Evolutionary conservation across 1,140 invertebrate genomes (phyloP), one percentile per base, ranked within the genome.

Genomic region (Sycophila sp.): DNA sequence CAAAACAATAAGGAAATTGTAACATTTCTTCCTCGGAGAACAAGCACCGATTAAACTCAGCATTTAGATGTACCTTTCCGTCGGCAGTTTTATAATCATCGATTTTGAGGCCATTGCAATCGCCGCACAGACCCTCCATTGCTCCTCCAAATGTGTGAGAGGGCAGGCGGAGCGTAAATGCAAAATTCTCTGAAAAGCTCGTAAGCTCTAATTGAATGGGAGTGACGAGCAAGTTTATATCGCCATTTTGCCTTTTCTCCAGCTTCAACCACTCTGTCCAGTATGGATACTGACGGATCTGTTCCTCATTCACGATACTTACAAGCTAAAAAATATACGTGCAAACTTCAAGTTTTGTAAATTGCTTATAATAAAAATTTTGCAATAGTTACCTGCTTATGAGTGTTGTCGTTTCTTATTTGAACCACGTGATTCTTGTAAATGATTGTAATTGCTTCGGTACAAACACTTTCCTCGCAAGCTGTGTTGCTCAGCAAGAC

Each of bases 71-170:
- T 75, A 85, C 78, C 19, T 83, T 79, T 0, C 88, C 89, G 45
- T 89, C 83, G 10, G 84, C 84, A 66, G 87, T 89, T n/a, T 83
- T 87, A 24, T 92, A 77, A 76, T 94, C 92, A 76, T 92, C 89
- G 0, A 88, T 83, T 11, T 86, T 80, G 76, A 93, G 87, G 11
- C 87, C 87, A 73, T 94, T 92, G 78, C 94, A 95, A 72, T 91
- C 88, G 58, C 94, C 94, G 80, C 94, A 95, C 0, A 95, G 81
- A 40, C 94, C 94, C 82, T 94, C 92, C 32, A 92, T 90, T 59
- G 89, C 89, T 66, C 90, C 90, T 13, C 87, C 89, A 80, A 94
- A 95, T 22, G 91, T 85, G 51, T 90, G 89, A 0, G 93, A 94
- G 0, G 94, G 93, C 3, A 90, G 38, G 64, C 86, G 88, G 2